These are phyloP conservation scores for Crambe crambe DNA, from an alignment of 37 sponge, comb jelly and placozoan species.

Conservation along the genomic window DNA sequence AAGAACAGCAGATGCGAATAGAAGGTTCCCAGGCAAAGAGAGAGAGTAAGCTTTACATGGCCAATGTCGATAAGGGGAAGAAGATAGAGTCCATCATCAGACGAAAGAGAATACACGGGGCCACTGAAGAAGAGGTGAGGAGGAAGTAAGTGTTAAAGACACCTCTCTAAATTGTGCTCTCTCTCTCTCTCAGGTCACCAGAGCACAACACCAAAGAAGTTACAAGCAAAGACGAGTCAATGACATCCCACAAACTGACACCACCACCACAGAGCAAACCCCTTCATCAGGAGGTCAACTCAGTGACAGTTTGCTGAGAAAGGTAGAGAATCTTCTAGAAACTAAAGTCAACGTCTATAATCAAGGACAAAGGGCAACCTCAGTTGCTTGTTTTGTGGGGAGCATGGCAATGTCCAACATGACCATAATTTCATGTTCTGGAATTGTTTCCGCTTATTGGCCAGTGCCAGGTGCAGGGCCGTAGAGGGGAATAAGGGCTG, in stretches of 20 bases:
- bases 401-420: too few species aligned
- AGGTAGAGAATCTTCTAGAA: background rate
- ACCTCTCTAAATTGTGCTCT: too few species aligned
- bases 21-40: conserved; percentile 91
- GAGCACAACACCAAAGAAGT: background rate
- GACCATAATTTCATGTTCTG: too few species aligned
- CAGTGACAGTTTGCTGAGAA: background rate
- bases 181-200: too few species aligned
- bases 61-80: conserved; percentile 82
- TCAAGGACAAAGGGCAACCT: too few species aligned
- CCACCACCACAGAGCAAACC: too few species aligned
- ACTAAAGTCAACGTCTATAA: too few species aligned
- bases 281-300: background rate
- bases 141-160: background rate
- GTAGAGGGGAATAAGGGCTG: too few species aligned
- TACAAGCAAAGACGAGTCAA: conserved; percentile 15
- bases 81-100: conserved; percentile 72
- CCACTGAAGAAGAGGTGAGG: conserved; percentile 12
- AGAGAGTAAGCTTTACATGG: conserved; percentile 76
- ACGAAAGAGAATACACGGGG: conserved; percentile 71
- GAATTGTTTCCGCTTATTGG: too few species aligned
- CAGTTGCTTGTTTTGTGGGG: too few species aligned
- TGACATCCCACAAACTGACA: background rate
- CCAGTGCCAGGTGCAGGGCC: too few species aligned
- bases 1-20: conserved; percentile 80